Conservation (phyloP, 2,888 invertebrate species). For the Dioctria rufipes region DNA sequence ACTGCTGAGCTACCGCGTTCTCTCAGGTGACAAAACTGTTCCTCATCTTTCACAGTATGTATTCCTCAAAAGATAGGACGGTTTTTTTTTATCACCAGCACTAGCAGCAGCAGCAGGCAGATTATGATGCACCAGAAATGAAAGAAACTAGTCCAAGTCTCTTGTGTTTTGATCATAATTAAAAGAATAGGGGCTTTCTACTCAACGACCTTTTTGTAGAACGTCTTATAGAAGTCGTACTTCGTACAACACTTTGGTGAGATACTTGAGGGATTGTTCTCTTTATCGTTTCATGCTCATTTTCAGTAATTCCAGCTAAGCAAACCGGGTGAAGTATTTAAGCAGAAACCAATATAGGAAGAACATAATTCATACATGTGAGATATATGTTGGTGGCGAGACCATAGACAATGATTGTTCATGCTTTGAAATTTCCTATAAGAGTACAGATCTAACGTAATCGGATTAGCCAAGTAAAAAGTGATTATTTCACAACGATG, state of each 20-base stretch:
- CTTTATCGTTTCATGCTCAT: slow-evolving; percentile 21
- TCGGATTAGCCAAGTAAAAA: slow-evolving; percentile 37
- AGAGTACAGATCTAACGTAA: slow-evolving; percentile 30
- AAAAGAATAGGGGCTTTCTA: background rate
- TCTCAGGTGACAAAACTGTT: slow-evolving; percentile 41
- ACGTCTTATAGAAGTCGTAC: background rate
- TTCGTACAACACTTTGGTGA: slow-evolving; percentile 17
- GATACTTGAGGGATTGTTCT: slow-evolving; percentile 8
- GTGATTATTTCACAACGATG: slow-evolving; percentile 39
- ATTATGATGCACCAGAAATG: slow-evolving; percentile 46
- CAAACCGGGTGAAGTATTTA: slow-evolving; percentile 4
- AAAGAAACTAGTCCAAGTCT: slow-evolving; percentile 47
- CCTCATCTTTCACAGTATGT: slow-evolving; percentile 35
- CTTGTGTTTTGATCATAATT: slow-evolving; percentile 20
- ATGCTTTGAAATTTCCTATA: slow-evolving; percentile 45
- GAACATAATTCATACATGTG: too few relatives aligned
- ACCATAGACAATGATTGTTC: slow-evolving; percentile 8
- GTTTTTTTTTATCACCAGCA: slow-evolving; percentile 16
- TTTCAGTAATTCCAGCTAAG: slow-evolving; percentile 4
- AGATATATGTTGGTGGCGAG: too few relatives aligned
- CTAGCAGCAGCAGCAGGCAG: too few relatives aligned
- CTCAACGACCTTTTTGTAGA: background rate
- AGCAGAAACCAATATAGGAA: background rate
- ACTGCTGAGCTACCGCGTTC: slow-evolving; percentile 21
- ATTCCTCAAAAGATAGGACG: background rate